Percentiles rank a stretch among this genome's conserved stretches.
Evolutionary conservation across 1,140 invertebrate species (phyloP).

Genomic region (Chelonus insularis): DNA sequence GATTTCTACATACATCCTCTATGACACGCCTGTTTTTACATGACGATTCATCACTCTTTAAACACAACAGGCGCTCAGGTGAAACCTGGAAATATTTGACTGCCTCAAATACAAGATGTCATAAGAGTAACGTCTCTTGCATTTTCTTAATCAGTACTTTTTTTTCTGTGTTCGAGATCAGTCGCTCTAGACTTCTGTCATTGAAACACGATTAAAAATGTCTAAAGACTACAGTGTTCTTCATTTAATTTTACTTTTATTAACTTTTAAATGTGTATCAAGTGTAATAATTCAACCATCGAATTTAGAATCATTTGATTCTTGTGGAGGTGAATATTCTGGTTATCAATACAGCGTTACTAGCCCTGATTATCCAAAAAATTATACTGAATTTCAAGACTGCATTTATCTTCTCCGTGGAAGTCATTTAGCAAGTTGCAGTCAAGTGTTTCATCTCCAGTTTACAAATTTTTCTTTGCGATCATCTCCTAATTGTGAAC

Average conservation of each 20-base stretch:
- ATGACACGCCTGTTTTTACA: slow-evolving; percentile 38
- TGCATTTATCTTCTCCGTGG: slow-evolving; percentile 61
- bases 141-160: slow-evolving; percentile 35
- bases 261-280: background rate
- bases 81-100: slow-evolving; percentile 51
- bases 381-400: slow-evolving; percentile 54
- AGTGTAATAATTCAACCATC: slow-evolving; percentile 3
- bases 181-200: slow-evolving; percentile 1
- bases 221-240: background rate
- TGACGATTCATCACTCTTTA: slow-evolving; percentile 35
- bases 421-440: slow-evolving; percentile 50
- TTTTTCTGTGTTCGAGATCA: slow-evolving; percentile 22
- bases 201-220: no score
- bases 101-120: slow-evolving; percentile 41
- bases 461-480: slow-evolving; percentile 62
- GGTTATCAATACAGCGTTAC: slow-evolving; percentile 45
- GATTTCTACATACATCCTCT: slow-evolving; percentile 52
- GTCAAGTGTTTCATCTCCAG: slow-evolving; percentile 61
- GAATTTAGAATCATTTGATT: slow-evolving; percentile 8
- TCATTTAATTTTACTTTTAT: slow-evolving; percentile 5
- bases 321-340: slow-evolving; percentile 45
- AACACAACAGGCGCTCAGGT: slow-evolving; percentile 40
- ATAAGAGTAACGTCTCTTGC: slow-evolving; percentile 42
- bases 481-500: slow-evolving; percentile 55
- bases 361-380: slow-evolving; percentile 60